Conservation (phyloP, 2,888 invertebrate genomes). For the Hyposoter dolosus region DNA sequence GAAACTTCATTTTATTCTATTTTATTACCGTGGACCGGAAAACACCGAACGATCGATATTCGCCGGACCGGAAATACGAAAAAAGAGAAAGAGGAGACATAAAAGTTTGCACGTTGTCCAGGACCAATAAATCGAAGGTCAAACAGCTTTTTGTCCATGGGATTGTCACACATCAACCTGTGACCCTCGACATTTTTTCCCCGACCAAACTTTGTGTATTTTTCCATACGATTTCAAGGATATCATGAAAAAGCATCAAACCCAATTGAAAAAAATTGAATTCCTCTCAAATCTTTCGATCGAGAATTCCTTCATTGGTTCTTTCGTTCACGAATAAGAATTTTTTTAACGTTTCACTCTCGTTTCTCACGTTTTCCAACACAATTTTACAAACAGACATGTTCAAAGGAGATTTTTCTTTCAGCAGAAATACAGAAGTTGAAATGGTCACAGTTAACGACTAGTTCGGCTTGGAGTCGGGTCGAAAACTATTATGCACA, state of each 20-base stretch:
- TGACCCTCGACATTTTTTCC: neutral
- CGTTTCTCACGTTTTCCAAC: neutral
- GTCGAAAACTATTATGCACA: neutral
- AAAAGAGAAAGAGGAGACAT: slow-evolving; percentile 9
- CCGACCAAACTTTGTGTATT: neutral
- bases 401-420: neutral
- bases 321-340: neutral
- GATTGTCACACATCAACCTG: neutral
- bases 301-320: too few relatives aligned
- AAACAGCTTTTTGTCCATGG: slow-evolving; percentile 11
- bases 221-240: neutral
- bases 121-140: slow-evolving; percentile 33
- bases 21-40: slow-evolving; percentile 22
- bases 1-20: slow-evolving; percentile 22
- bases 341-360: neutral
- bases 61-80: slow-evolving; percentile 21
- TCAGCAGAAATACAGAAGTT: neutral
- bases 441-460: neutral
- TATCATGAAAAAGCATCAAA: neutral
- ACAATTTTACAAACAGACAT: neutral
- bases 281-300: neutral
- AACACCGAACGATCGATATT: slow-evolving; percentile 28
- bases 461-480: neutral
- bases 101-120: slow-evolving; percentile 16
- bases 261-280: neutral